Evolutionary conservation across 2,113 vertebrate genomes (phyloP).

Genomic region (Theristicus caerulescens): DNA sequence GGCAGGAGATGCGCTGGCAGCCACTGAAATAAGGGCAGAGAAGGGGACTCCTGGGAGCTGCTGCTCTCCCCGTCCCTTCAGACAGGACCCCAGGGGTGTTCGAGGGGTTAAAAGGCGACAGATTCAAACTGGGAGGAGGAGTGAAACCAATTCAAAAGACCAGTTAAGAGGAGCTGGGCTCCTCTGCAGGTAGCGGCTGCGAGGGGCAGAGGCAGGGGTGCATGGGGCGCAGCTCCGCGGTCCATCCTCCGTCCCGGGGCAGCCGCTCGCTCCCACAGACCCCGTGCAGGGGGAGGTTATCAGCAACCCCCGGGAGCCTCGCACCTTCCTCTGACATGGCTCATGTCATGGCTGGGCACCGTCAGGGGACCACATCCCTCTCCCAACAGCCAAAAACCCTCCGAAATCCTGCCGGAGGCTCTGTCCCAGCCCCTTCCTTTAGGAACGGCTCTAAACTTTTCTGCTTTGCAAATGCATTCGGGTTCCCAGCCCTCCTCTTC

Average conservation of each 20-base stretch:
- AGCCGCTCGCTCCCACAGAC: neutral
- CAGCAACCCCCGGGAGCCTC: neutral
- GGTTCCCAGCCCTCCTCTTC: neutral
- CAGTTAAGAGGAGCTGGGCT: neutral
- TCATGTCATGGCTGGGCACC: rapidly evolving
- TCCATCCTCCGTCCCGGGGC: neutral
- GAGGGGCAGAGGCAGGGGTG: neutral
- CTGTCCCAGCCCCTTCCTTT: neutral
- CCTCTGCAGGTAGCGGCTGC: neutral
- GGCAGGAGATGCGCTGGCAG: neutral
- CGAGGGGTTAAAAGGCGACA: neutral
- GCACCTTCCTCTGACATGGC: neutral
- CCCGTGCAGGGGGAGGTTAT: rapidly evolving
- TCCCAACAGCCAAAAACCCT: neutral
- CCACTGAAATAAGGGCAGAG: neutral
- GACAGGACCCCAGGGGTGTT: rapidly evolving
- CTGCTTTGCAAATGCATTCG: neutral
- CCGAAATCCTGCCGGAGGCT: neutral
- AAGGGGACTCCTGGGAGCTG: neutral
- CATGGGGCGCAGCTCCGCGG: neutral
- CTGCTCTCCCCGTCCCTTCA: neutral
- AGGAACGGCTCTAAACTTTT: neutral
- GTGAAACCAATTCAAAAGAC: neutral
- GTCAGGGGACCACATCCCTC: neutral
- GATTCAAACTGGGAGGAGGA: neutral